A percentile compares a stretch with the other conserved stretches of the same genome.
phyloP scores from a whole-genome alignment of 2,888 invertebrate species.

The Dendrolimus houi region DNA sequence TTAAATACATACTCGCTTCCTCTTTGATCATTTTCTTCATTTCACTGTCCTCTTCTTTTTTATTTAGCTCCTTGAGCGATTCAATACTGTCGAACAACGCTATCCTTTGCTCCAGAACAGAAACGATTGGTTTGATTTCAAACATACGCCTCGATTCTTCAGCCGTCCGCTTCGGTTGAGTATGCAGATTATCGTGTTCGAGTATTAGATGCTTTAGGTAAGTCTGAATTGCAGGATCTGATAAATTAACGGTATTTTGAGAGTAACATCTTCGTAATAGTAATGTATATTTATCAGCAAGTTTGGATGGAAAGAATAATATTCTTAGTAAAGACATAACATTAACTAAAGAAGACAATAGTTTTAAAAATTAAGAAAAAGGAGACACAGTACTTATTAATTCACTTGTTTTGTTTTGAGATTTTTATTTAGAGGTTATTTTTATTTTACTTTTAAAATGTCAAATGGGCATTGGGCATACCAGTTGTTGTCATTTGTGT shows the following conservation, averaged over 20 bases:
- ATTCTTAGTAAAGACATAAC: constrained; percentile 34
- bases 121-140: constrained; percentile 75
- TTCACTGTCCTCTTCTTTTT: constrained; percentile 76
- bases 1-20: constrained; percentile 77
- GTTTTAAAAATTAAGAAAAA: too few species aligned
- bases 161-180: constrained; percentile 32
- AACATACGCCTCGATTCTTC: constrained; percentile 45
- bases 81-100: constrained; percentile 77
- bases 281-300: constrained; percentile 24
- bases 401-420: too few species aligned
- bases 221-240: constrained; percentile 61
- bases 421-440: too few species aligned
- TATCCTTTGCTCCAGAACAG: constrained; percentile 75
- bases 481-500: too few species aligned
- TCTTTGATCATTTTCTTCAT: constrained; percentile 81
- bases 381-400: too few species aligned
- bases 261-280: constrained; percentile 35
- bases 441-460: too few species aligned
- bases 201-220: constrained; percentile 69
- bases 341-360: too few species aligned
- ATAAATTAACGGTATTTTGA: constrained; percentile 46
- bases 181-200: constrained; percentile 70
- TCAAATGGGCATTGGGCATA: too few species aligned
- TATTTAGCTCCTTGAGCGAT: constrained; percentile 78
- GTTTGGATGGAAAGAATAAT: constrained; percentile 27